Evolutionary conservation across 2,888 invertebrate species (phyloP).

Genomic region (Monopis laevigella): DNA sequence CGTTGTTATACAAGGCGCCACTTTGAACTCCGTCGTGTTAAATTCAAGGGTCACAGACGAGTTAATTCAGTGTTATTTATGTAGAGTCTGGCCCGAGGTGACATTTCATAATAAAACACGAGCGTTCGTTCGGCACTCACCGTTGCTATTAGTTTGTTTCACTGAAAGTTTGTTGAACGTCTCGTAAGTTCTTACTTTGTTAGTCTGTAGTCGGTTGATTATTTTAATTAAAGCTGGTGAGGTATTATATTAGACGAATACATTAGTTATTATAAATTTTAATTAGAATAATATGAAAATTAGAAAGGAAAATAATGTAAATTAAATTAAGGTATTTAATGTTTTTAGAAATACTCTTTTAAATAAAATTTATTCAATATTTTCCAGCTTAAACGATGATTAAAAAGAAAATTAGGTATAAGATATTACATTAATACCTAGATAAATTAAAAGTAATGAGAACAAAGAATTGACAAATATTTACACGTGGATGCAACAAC

Average conservation of each 20-base stretch:
- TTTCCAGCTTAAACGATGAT: too few species aligned
- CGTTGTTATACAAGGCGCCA: conserved; percentile 34
- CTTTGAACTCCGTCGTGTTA: conserved; percentile 38
- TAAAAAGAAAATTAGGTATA: too few species aligned
- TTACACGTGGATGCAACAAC: too few species aligned
- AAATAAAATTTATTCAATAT: too few species aligned
- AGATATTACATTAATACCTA: not conserved
- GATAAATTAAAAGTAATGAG: not conserved
- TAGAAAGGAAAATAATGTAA: too few species aligned
- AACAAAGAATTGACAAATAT: too few species aligned
- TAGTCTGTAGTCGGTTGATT: too few species aligned
- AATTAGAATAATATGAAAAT: not conserved
- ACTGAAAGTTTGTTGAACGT: conserved; percentile 47
- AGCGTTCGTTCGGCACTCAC: conserved; percentile 21
- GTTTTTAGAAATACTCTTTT: too few species aligned
- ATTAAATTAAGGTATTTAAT: too few species aligned
- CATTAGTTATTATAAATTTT: too few species aligned
- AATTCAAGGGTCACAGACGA: conserved; percentile 54
- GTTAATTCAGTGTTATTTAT: conserved; percentile 62
- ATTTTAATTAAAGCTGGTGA: too few species aligned
- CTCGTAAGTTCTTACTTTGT: conserved; percentile 25
- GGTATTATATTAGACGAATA: too few species aligned
- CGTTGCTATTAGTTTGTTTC: conserved; percentile 2
- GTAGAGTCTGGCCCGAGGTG: conserved; percentile 56
- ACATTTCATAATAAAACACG: conserved; percentile 59